Evolutionary conservation across 2,888 invertebrate genomes (phyloP).

Genomic region (Polymixis flavicincta): DNA sequence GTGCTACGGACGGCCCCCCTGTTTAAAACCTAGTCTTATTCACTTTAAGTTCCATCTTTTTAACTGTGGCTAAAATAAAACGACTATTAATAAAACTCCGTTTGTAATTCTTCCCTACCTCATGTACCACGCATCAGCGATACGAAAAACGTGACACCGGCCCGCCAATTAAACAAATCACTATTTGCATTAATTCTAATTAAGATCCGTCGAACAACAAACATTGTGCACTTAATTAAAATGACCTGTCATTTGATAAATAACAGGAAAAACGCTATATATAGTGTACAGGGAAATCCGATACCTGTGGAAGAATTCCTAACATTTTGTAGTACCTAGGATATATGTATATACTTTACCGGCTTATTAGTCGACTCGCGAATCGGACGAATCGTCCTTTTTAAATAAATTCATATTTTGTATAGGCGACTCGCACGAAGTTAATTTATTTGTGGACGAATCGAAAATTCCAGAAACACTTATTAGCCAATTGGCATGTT

Average conservation of each 20-base stretch:
- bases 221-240: constrained; percentile 55
- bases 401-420: too few species aligned
- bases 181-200: constrained; percentile 56
- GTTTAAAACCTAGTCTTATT: too few species aligned
- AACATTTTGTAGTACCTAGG: constrained; percentile 25
- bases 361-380: too few species aligned
- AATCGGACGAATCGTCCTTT: too few species aligned
- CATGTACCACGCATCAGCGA: background rate
- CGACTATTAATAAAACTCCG: background rate
- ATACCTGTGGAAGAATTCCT: constrained; percentile 45
- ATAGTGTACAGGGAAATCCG: constrained; percentile 64
- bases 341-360: too few species aligned
- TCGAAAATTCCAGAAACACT: too few species aligned
- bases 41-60: background rate
- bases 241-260: constrained; percentile 55
- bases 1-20: too few species aligned
- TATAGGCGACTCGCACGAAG: too few species aligned
- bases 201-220: constrained; percentile 49
- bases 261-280: constrained; percentile 69
- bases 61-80: background rate
- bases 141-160: constrained; percentile 47
- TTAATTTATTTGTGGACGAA: too few species aligned
- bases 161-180: constrained; percentile 45
- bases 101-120: background rate
- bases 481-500: too few species aligned